These are phyloP conservation scores for Prosopocoilus inquinatus DNA, from an alignment of 2,888 invertebrate genomes.

Conservation along the genomic window DNA sequence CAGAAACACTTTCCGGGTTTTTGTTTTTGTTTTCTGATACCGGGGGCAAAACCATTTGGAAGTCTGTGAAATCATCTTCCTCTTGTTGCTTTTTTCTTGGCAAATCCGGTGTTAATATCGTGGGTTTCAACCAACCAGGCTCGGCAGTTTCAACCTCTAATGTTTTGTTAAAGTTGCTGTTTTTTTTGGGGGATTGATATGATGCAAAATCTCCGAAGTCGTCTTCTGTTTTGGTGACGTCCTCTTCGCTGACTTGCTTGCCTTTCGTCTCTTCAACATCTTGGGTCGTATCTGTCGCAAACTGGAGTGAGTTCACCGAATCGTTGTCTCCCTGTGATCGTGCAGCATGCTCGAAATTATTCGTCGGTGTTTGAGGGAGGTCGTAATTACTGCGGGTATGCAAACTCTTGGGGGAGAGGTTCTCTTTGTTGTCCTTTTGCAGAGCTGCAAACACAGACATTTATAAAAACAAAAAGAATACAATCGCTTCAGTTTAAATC, in stretches of 20 bases:
- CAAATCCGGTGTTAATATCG: constrained; percentile 40
- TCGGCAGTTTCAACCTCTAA: constrained; percentile 15
- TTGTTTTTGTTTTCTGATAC: too few species aligned
- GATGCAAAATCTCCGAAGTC: constrained; percentile 54
- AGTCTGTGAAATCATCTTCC: constrained; percentile 50
- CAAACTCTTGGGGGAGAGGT: too few species aligned
- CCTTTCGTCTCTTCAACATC: constrained; percentile 12
- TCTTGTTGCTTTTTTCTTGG: constrained; percentile 29
- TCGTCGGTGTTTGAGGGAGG: neutral
- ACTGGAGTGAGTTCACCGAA: constrained; percentile 36
- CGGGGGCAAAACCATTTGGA: constrained; percentile 38
- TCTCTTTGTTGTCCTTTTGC: neutral
- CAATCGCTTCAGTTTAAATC: too few species aligned
- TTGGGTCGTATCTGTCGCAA: constrained; percentile 20
- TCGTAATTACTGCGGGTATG: too few species aligned
- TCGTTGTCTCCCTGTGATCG: constrained; percentile 28
- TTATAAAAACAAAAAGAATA: neutral
- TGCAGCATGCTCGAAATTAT: neutral
- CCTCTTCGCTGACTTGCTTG: too few species aligned
- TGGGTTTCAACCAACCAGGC: constrained; percentile 38
- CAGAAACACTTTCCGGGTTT: too few species aligned
- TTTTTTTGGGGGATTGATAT: constrained; percentile 41
- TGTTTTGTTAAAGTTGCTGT: constrained; percentile 22
- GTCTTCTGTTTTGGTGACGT: constrained; percentile 15
- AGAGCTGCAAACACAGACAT: neutral